phyloP scores from a whole-genome alignment of 2,797 vertebrate genomes.

The Eutrigla gurnardus region DNA sequence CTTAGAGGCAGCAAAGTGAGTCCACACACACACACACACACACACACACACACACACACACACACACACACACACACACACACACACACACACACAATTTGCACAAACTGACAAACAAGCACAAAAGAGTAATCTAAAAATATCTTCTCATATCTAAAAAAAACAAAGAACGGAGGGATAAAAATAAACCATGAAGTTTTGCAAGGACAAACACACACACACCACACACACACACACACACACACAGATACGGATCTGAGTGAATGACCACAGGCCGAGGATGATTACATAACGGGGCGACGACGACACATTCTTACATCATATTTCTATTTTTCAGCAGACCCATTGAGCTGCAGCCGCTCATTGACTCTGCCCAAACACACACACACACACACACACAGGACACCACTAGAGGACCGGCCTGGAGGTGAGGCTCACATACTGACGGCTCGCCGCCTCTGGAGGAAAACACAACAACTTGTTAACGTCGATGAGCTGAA shows the following conservation, averaged over 20 bases:
- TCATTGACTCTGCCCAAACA: conserved; percentile 39
- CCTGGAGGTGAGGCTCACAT: conserved; percentile 22
- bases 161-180: neutral
- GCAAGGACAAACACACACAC: neutral
- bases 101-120: neutral
- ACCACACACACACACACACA: conserved; percentile 22
- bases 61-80: conserved; percentile 19
- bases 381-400: conserved; percentile 21
- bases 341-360: conserved; percentile 48
- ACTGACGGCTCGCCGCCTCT: conserved; percentile 30
- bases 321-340: conserved; percentile 63
- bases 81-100: conserved; percentile 16
- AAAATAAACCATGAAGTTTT: conserved; percentile 32
- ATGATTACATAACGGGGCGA: conserved; percentile 64
- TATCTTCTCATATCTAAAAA: conserved; percentile 9
- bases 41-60: conserved; percentile 5
- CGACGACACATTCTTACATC: conserved; percentile 72
- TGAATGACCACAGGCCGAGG: conserved; percentile 56
- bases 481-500: conserved; percentile 15
- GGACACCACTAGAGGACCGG: conserved; percentile 3
- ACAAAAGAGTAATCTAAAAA: conserved; percentile 35
- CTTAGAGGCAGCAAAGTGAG: neutral
- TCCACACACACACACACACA: conserved; percentile 17
- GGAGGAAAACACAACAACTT: conserved; percentile 38
- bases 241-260: conserved; percentile 25